A percentile compares a stretch with the other conserved stretches of the same genome.
Evolutionary conservation across 2,797 vertebrate species (phyloP).

Genomic region (Bovichtus variegatus): DNA sequence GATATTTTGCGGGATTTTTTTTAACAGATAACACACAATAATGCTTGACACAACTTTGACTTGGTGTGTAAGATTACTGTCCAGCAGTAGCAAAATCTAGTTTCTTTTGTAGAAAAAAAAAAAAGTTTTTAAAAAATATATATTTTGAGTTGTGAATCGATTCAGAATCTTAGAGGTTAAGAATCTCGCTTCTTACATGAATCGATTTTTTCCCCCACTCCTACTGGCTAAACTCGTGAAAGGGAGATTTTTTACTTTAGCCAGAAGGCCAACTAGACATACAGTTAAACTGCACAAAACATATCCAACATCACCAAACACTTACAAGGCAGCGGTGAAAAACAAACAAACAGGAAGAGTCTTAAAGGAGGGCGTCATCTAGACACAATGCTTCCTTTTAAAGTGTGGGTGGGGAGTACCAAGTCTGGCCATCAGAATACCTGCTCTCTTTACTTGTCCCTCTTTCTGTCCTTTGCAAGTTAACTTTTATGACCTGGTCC

Average conservation of each 20-base stretch:
- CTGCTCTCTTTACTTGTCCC: slow-evolving; percentile 51
- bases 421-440: slow-evolving; percentile 47
- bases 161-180: no score
- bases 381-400: slow-evolving; percentile 52
- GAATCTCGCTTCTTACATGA: no score
- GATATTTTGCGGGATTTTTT: no score
- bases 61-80: no score
- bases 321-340: slow-evolving; percentile 21
- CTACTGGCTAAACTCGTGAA: background rate
- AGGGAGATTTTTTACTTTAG: background rate
- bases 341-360: slow-evolving; percentile 22
- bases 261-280: background rate
- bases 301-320: slow-evolving; percentile 23
- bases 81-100: no score
- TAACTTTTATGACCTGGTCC: slow-evolving; percentile 53
- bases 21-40: no score
- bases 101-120: no score
- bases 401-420: slow-evolving; percentile 57
- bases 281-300: slow-evolving; percentile 18
- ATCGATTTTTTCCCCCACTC: no score
- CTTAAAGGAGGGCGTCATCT: slow-evolving; percentile 23
- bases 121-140: no score
- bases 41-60: no score
- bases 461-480: slow-evolving; percentile 44
- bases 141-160: no score